Evolutionary conservation across 2,888 invertebrate species (phyloP), one percentile per base, ranked within the genome.

Genomic region (Mayetiola destructor): DNA sequence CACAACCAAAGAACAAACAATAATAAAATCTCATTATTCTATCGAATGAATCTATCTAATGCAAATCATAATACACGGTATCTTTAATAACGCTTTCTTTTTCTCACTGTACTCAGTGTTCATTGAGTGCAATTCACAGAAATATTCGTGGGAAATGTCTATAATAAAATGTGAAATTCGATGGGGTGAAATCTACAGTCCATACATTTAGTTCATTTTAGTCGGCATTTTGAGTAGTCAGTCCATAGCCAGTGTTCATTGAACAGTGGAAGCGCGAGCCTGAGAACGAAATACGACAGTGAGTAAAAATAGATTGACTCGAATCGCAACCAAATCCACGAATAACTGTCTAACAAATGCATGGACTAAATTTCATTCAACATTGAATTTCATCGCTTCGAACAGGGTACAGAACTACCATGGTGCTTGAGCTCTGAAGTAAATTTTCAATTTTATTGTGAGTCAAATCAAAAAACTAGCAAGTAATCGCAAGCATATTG

Each of bases 401-500:
- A n/a, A n/a, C n/a, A n/a, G n/a, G n/a, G n/a, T n/a, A n/a, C n/a
- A n/a, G n/a, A n/a, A n/a, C n/a, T n/a, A n/a, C n/a, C n/a, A n/a
- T n/a, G n/a, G n/a, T n/a, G n/a, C n/a, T n/a, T n/a, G n/a, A n/a
- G n/a, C n/a, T n/a, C n/a, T n/a, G n/a, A n/a, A n/a, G n/a, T n/a
- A n/a, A n/a, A n/a, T n/a, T n/a, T n/a, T n/a, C 3, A 27, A n/a
- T 48, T 14, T 48, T n/a, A 21, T 12, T 14, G 5, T 39, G 18
- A 39, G 21, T 21, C 3, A 48, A 42, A 12, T 42, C 42, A 42
- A 23, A 3, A 14, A 3, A 3, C 27, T 16, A n/a, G n/a, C n/a
- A n/a, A n/a, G 48, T 48, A 48, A 48, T 48, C 48, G 48, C n/a
- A 48, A 48, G 48, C 48, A 48, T 48, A 48, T 48, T 48, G 48